These are phyloP conservation scores for Drosophila pandora DNA, from an alignment of 1,140 invertebrate species.

Conservation along the genomic window DNA sequence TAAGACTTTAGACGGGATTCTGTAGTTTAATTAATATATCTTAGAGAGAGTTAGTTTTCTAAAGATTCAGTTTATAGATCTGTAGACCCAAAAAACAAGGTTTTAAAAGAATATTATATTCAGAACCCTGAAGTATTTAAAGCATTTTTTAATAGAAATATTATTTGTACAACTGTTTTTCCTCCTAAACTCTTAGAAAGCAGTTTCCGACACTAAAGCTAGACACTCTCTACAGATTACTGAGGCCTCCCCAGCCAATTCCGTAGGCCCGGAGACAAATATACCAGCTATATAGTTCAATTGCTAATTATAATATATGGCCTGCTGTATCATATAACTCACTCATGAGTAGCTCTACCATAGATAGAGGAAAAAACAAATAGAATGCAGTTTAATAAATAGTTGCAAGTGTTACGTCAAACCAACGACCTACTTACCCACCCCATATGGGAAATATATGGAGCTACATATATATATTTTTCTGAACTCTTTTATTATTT, in stretches of 20 bases:
- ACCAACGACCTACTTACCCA: neutral
- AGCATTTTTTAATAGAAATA: no score
- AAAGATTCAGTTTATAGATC: no score
- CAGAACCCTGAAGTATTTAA: no score
- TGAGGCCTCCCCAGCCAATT: neutral
- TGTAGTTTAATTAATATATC: no score
- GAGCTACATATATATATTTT: constrained; percentile 7
- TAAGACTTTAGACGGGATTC: no score
- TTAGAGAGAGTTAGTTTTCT: no score
- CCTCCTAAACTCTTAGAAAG: neutral
- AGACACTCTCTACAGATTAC: neutral
- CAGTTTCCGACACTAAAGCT: neutral
- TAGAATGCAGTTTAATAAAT: constrained; percentile 35
- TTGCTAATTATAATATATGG: constrained; percentile 47
- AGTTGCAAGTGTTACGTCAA: constrained; percentile 49
- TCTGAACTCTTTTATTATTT: constrained; percentile 20
- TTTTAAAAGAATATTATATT: no score
- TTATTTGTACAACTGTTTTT: constrained; percentile 45
- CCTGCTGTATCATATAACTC: constrained; percentile 42
- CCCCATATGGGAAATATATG: neutral
- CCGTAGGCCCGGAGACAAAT: constrained; percentile 24
- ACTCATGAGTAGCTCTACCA: neutral
- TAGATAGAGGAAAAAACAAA: constrained; percentile 22
- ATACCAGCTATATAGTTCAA: constrained; percentile 43
- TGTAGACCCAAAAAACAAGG: no score